Conservation (phyloP, 2,113 vertebrate species). For the Mesoclemmys tuberculata region DNA sequence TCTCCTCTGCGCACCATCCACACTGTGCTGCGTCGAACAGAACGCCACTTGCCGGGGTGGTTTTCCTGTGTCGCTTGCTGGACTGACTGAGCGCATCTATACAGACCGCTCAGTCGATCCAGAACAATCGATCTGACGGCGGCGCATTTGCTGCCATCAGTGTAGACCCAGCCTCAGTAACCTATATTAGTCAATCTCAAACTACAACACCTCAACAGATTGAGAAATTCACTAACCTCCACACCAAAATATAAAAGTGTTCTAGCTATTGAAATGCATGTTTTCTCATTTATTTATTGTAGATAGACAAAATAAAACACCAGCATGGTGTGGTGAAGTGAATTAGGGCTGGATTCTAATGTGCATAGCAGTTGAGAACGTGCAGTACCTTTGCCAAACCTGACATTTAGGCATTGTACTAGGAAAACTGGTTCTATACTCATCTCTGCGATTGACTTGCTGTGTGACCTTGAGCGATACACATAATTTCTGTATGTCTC, state of each 20-base stretch:
- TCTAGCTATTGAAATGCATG: background rate
- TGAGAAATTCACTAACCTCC: background rate
- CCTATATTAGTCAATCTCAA: background rate
- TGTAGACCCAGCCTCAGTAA: too few species aligned
- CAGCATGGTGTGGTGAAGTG: accelerated
- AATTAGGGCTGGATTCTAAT: background rate
- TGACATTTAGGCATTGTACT: background rate
- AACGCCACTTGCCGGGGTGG: too few species aligned
- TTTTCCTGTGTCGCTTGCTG: too few species aligned
- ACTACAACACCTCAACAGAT: background rate
- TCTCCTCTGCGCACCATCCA: too few species aligned
- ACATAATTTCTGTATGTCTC: background rate
- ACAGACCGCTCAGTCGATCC: too few species aligned
- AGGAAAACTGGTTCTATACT: background rate
- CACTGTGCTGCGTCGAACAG: too few species aligned
- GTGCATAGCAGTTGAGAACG: background rate
- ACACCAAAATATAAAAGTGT: background rate
- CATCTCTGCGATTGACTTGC: background rate
- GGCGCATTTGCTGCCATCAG: too few species aligned
- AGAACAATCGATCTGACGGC: too few species aligned
- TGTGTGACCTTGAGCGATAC: background rate
- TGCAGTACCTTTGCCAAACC: accelerated
- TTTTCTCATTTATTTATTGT: background rate
- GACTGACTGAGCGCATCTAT: too few species aligned
- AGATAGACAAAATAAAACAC: background rate